A percentile compares a stretch with the other conserved stretches of the same genome.
Conservation (phyloP, 2,888 invertebrate genomes). For the Tinea pellionella region DNA sequence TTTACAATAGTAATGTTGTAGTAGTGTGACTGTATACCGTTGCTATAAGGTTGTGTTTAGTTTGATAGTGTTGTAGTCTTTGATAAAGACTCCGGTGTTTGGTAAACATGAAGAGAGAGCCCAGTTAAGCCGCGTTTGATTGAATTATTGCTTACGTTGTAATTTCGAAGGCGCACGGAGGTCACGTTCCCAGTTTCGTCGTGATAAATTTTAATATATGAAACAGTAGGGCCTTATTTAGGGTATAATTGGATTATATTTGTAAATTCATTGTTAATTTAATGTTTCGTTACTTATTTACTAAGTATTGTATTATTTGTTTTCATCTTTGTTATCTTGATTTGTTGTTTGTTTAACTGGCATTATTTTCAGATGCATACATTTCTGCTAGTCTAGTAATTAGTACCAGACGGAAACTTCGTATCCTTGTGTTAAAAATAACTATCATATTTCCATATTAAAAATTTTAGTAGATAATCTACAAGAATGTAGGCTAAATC, state of each 20-base stretch:
- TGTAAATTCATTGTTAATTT: neutral
- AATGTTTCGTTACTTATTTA: neutral
- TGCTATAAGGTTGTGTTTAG: neutral
- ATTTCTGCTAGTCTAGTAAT: no score
- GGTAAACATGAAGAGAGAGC: conserved; percentile 47
- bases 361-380: no score
- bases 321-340: no score
- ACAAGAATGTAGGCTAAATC: neutral
- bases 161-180: conserved; percentile 37
- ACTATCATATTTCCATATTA: no score
- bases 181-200: conserved; percentile 44
- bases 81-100: conserved; percentile 27
- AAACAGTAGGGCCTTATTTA: neutral
- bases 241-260: neutral
- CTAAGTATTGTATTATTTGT: no score
- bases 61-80: neutral
- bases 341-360: no score
- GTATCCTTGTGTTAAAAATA: no score
- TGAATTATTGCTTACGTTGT: conserved; percentile 58
- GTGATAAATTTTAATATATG: conserved; percentile 18
- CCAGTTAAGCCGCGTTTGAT: conserved; percentile 55
- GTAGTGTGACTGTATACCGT: neutral
- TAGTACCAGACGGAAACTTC: no score
- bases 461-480: no score
- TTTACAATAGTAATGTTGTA: no score